phyloP scores from a whole-genome alignment of 1,140 invertebrate genomes.

The Scaptodrosophila lebanonensis region DNA sequence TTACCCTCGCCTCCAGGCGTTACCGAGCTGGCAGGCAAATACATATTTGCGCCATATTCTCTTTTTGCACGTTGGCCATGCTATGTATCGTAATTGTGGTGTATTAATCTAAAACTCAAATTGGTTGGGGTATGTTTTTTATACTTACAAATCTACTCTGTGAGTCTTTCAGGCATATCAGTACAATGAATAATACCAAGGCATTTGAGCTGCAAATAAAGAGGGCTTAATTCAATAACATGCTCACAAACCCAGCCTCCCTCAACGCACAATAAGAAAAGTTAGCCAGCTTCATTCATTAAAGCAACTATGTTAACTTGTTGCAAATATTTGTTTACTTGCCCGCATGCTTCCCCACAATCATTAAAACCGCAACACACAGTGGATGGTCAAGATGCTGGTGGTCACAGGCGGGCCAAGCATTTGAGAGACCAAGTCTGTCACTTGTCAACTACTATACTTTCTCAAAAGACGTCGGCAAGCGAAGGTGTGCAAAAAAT shows the following conservation, averaged over 20 bases:
- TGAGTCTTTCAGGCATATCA: conserved; percentile 52
- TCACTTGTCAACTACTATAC: conserved; percentile 41
- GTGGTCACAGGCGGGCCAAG: neutral
- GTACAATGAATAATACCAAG: conserved; percentile 72
- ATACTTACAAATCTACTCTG: conserved; percentile 75
- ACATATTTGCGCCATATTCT: conserved; percentile 84
- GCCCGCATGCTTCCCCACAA: conserved; percentile 49
- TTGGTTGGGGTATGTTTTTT: neutral
- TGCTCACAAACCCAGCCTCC: conserved; percentile 1
- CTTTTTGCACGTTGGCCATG: conserved; percentile 83
- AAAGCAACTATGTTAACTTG: conserved; percentile 54
- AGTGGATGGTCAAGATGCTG: neutral
- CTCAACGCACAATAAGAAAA: neutral
- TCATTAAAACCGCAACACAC: conserved; percentile 45
- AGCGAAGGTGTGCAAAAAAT: conserved; percentile 61
- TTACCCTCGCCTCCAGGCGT: conserved; percentile 81
- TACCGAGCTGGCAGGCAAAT: conserved; percentile 82
- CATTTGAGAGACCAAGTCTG: conserved; percentile 10
- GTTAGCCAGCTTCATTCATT: conserved; percentile 33
- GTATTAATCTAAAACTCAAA: neutral
- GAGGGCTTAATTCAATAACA: conserved; percentile 36
- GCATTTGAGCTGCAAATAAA: conserved; percentile 69
- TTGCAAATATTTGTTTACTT: conserved; percentile 67
- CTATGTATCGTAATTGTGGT: conserved; percentile 22
- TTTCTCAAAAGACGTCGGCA: conserved; percentile 50